phyloP scores from a whole-genome alignment of 1,140 invertebrate genomes.

The Vollenhovia emeryi region DNA sequence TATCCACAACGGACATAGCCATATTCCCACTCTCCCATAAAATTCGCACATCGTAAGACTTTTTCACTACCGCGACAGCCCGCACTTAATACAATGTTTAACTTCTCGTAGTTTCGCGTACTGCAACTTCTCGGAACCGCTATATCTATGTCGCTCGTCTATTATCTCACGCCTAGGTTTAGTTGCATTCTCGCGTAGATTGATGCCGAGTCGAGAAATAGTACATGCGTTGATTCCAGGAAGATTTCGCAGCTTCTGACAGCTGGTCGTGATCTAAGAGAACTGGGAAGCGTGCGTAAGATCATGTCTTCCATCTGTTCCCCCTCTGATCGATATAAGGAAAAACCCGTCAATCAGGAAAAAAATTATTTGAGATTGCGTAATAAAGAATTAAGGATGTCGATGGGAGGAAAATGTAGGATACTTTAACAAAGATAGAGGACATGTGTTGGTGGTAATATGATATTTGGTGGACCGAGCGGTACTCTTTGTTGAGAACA shows the following conservation, averaged over 20 bases:
- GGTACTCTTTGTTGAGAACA: not conserved
- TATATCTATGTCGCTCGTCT: conserved; percentile 54
- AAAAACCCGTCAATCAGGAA: not conserved
- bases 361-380: not conserved
- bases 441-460: not conserved
- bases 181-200: conserved; percentile 46
- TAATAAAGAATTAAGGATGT: not conserved
- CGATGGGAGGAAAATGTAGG: not conserved
- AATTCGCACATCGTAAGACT: not conserved
- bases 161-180: conserved; percentile 17
- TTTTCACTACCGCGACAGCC: not conserved
- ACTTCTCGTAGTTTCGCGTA: conserved; percentile 29
- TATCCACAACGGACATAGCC: not conserved
- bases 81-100: conserved; percentile 49
- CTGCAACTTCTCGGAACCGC: conserved; percentile 61
- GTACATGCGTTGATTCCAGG: conserved; percentile 46
- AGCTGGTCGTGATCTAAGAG: conserved; percentile 8
- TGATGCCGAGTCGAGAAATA: conserved; percentile 56
- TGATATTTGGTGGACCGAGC: not conserved
- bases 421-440: not conserved
- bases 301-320: not conserved
- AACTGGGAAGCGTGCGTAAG: not conserved
- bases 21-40: conserved; percentile 9
- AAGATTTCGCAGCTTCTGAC: conserved; percentile 27
- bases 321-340: not conserved